Base-by-base conservation (phyloP, 1,140 invertebrate genomes). In the Triops cancriformis region DNA sequence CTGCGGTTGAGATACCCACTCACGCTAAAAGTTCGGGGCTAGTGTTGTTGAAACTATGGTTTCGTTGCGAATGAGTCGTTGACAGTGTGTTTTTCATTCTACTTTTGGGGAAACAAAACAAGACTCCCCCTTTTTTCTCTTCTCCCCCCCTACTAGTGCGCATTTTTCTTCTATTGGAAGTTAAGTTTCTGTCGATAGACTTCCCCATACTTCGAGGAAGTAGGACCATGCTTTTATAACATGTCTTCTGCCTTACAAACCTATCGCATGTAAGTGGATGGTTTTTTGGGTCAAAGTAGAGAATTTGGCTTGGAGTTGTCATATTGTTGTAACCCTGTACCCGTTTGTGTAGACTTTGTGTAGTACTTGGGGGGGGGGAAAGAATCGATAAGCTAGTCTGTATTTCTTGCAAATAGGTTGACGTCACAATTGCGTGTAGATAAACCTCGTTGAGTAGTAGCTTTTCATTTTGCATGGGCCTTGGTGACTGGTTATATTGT, bases 161-260 rank as follows among this genome's bases (percentile, higher is more conserved):
- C 6, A 18, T 64, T 23, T 64, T 64, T 18, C 14, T n/a, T 23
- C 31, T 37, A 2, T 7, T 37, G 31, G 31, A 37, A 37, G 31
- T 37, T 37, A 37, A 37, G 31, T 37, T 37, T 37, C 31, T 37
- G 31, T 37, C 31, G 31, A 37, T 64, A 64, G 51, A 23, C 51
- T 64, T 64, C 51, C 31, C 51, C 51, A 14, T 64, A 12, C 51
- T 64, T 14, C 14, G 51, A 64, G 51, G 51, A 64, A 64, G 51
- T 64, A 64, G 51, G 51, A 64, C 51, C 51, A 64, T 64, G 51
- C 51, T 64, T 64, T 64, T 64, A 64, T 64, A 64, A 42, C 37
- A 76, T 76, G 74, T 76, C 74, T 43, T 76, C 74, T 76, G 74
- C 45, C 45, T 76, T 76, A 45, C 74, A 76, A 45, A 76, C 45